A percentile compares a stretch with the other conserved stretches of the same genome.
Evolutionary conservation across 2,888 invertebrate genomes (phyloP).

Genomic region (Sarcophaga variegata): DNA sequence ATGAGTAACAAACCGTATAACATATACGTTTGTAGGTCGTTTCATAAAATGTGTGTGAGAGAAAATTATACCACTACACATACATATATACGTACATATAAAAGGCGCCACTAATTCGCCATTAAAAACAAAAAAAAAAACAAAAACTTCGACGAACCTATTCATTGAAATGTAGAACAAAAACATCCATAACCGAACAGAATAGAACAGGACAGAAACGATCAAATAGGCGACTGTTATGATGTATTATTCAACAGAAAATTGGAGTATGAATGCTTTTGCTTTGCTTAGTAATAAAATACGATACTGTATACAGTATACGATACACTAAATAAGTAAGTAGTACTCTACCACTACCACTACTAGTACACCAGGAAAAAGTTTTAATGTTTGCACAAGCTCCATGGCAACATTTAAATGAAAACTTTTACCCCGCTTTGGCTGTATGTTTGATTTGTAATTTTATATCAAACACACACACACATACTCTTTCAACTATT

Average conservation of each 20-base stretch:
- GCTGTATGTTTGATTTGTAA: background rate
- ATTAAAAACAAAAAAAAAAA: conserved; percentile 25
- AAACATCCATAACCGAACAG: background rate
- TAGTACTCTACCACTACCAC: too few species aligned
- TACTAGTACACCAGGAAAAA: conserved; percentile 22
- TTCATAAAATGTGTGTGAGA: background rate
- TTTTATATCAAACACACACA: background rate
- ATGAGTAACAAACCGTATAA: background rate
- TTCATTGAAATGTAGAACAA: conserved; percentile 10
- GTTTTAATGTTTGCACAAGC: conserved; percentile 61
- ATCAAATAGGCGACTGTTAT: background rate
- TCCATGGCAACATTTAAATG: conserved; percentile 64
- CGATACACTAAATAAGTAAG: too few species aligned
- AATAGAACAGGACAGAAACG: background rate
- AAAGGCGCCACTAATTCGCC: conserved; percentile 56
- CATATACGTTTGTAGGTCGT: too few species aligned
- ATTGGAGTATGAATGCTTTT: too few species aligned
- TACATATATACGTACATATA: background rate
- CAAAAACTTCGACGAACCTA: background rate
- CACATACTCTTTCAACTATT: too few species aligned
- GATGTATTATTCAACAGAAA: background rate
- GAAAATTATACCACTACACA: conserved; percentile 10
- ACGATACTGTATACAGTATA: too few species aligned
- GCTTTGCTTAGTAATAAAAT: too few species aligned
- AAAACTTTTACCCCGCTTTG: conserved; percentile 40